Base-by-base conservation (phyloP, 1,140 invertebrate species). In the Magallana angulata region DNA sequence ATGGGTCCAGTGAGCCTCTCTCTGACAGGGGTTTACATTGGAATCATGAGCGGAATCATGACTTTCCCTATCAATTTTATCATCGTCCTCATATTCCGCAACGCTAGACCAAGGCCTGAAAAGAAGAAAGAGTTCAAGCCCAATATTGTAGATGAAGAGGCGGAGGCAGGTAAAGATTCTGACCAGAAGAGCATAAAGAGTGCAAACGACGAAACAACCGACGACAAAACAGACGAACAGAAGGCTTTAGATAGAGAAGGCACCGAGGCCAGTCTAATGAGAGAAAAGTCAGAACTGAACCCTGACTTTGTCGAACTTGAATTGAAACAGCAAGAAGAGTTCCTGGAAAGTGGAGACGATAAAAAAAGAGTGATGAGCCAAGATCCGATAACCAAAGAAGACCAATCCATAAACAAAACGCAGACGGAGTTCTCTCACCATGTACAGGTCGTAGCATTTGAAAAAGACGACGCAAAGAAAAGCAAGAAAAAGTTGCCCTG, bases 21-120 rank as follows among this genome's bases (percentile, higher is more conserved):
- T 9, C 24, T 89, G 11, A 80, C 85, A 12, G 87, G 88, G 0
- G 60, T 93, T 2, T 89, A 90, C 59, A 71, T 90, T 56, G 92
- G 91, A 12, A 84, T 93, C n/a, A 11, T 85, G 16, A 86, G 85
- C 60, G 88, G 88, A 14, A 18, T 92, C 3, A 82, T 93, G 56
- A 87, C 88, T 2, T 87, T 93, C 12, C 92, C 92, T 0, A 89
- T 91, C 9, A 92, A 92, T 85, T 14, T 92, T 0, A 58, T 91
- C 0, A 90, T 93, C 87, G 88, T 93, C 7, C 18, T 82, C n/a
- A 57, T 92, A 3, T 93, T 93, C 87, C 83, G 90, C 16, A 88
- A 87, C n/a, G 82, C 91, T 7, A 87, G 88, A 18, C 82, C 90
- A 7, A 57, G 36, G 64, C 87, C 90, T 5, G 62, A 84, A 11